Evolutionary conservation across 37 sponge, comb jelly and placozoan genomes (phyloP).

Genomic region (Beroe forskalii): DNA sequence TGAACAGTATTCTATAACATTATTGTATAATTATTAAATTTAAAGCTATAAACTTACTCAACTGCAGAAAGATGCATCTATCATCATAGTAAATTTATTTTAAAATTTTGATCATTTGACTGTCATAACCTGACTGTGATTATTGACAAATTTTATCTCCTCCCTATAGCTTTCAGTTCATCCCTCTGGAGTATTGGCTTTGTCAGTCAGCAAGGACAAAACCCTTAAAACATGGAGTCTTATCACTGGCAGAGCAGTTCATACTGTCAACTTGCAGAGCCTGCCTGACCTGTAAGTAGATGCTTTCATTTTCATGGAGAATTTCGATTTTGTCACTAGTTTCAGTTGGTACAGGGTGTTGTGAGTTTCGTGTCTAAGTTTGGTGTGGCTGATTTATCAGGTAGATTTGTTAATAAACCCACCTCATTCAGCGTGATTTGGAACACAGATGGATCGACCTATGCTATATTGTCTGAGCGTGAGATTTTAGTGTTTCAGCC

Average conservation of each 20-base stretch:
- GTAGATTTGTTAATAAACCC: too few species aligned
- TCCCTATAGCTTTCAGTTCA: constrained; percentile 34
- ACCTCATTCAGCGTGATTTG: constrained; percentile 33
- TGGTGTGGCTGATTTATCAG: too few species aligned
- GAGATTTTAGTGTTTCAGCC: constrained; percentile 58
- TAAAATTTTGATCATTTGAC: too few species aligned
- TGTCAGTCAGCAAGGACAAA: constrained; percentile 54
- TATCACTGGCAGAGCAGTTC: constrained; percentile 57
- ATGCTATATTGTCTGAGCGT: constrained; percentile 14
- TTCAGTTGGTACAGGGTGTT: too few species aligned
- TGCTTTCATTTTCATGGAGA: too few species aligned
- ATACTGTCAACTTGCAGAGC: constrained; percentile 39
- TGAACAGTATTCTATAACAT: too few species aligned
- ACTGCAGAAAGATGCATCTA: too few species aligned
- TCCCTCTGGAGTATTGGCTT: constrained; percentile 57
- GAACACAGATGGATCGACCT: constrained; percentile 58
- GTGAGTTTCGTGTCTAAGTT: too few species aligned
- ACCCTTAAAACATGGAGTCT: constrained; percentile 61
- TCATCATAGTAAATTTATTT: too few species aligned
- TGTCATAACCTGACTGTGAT: neutral
- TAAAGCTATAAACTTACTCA: too few species aligned
- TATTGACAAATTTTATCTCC: neutral
- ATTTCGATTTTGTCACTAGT: too few species aligned
- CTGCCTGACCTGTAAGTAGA: constrained; percentile 37
- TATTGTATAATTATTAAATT: too few species aligned